A percentile compares a stretch with the other conserved stretches of the same genome.
These are phyloP conservation scores for Leptopilina boulardi DNA, from an alignment of 1,140 invertebrate species.

Conservation along the genomic window DNA sequence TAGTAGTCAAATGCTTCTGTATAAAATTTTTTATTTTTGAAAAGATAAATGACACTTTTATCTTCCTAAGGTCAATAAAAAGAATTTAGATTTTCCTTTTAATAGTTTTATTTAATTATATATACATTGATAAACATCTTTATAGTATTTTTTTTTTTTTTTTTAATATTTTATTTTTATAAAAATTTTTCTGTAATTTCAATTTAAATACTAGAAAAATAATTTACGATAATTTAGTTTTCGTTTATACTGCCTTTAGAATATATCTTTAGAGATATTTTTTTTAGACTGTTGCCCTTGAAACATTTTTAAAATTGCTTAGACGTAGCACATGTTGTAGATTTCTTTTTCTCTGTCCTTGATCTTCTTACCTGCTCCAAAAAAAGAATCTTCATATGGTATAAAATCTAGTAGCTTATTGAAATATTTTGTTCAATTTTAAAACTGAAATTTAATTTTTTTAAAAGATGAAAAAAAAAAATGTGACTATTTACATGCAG, in stretches of 20 bases:
- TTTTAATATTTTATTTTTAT: no score
- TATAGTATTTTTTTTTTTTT: no score
- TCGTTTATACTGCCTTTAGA: no score
- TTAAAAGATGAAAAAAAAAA: slow-evolving; percentile 33
- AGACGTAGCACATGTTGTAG: not conserved
- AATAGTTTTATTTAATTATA: no score
- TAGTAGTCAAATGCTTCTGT: not conserved
- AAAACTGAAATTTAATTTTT: slow-evolving; percentile 35
- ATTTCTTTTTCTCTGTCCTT: slow-evolving; percentile 10
- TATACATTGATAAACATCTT: no score
- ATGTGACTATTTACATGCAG: slow-evolving; percentile 63
- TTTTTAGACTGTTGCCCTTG: not conserved
- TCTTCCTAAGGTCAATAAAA: not conserved
- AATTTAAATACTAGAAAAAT: no score
- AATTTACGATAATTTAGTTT: no score
- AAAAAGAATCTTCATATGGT: not conserved
- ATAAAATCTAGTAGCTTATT: not conserved
- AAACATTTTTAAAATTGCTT: not conserved
- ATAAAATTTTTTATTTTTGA: not conserved
- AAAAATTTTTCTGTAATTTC: no score
- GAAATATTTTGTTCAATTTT: not conserved
- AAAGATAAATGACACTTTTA: not conserved
- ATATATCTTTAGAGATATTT: no score
- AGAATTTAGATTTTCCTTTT: not conserved
- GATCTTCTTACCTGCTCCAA: slow-evolving; percentile 30